Evolutionary conservation across 2,888 invertebrate genomes (phyloP), one percentile per base, ranked within the genome.

Genomic region (Teleiodes luculella): DNA sequence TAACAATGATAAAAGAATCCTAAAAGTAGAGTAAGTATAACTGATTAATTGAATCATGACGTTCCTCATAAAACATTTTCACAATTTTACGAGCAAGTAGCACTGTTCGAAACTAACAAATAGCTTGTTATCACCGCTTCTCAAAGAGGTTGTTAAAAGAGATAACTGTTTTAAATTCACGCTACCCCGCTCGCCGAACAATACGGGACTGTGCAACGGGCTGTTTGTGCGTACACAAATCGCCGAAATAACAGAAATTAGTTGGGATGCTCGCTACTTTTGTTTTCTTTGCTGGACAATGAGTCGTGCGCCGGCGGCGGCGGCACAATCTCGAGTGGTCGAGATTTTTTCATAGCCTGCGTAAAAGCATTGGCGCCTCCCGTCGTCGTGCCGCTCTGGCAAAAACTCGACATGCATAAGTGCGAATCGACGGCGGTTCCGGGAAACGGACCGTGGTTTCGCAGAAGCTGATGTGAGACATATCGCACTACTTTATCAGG

Each of bases 321-420:
- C 53, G 69, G 68, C 68, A 69, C 74, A 73, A 76, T 77, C 72
- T 72, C 43, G 43, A 43, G 43, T 43, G 58, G 48, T 53, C 57
- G 55, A 64, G 74, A 84, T 85, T 85, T 86, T 77, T 76, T 68
- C 63, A 68, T 60, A 65, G 61, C 67, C n/a, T 65, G 58, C 62
- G 63, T 87, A 88, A 88, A 85, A 88, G 86, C 83, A 70, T 74
- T 83, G 89, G 89, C 89, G 88, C 89, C 89, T 82, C 59, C 20
- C 53, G 39, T 6, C 43, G 36, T 6, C 43, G 36, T 39, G 31
- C 24, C 24, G 3, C 24, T 24, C n/a, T 36, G 50, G 59, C 53
- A 64, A 77, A 83, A 86, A 88, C 75, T 63, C 54, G 56, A 63
- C 68, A 68, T 67, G 63, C 72, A 74, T 74, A 78, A 82, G 83